These are phyloP conservation scores for Nesogale talazaci DNA, from an alignment of 2,113 vertebrate genomes.

Conservation along the genomic window DNA sequence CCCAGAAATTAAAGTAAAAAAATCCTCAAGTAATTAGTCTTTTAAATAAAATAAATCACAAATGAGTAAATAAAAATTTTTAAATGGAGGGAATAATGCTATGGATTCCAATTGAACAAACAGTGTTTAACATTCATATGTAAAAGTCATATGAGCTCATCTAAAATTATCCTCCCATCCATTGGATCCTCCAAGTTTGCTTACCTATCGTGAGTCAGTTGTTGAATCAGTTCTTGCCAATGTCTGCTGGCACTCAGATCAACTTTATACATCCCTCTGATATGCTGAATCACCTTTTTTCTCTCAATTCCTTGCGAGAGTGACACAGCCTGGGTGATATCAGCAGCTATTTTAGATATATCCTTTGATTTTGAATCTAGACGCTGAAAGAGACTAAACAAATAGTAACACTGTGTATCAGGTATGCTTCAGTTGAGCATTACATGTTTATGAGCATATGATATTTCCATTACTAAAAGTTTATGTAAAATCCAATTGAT, in stretches of 20 bases:
- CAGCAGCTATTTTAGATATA: slow-evolving; percentile 97
- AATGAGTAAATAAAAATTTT: slow-evolving; percentile 34
- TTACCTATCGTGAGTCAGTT: slow-evolving; percentile 95
- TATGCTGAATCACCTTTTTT: slow-evolving; percentile 98
- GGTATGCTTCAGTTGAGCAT: neutral
- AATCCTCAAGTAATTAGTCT: slow-evolving; percentile 16
- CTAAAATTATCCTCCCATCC: neutral
- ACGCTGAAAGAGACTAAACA: slow-evolving; percentile 94
- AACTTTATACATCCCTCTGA: slow-evolving; percentile 95
- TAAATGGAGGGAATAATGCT: neutral
- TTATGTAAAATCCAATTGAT: neutral
- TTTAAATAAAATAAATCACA: slow-evolving; percentile 25
- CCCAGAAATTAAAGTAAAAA: neutral
- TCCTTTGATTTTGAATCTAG: slow-evolving; percentile 96
- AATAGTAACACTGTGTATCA: neutral
- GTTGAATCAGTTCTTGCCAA: slow-evolving; percentile 98
- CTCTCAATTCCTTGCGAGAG: slow-evolving; percentile 97
- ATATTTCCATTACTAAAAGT: neutral
- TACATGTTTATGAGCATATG: neutral
- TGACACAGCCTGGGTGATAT: slow-evolving; percentile 97
- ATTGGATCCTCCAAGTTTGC: neutral
- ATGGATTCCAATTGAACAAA: neutral
- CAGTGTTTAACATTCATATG: neutral
- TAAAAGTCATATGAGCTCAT: neutral
- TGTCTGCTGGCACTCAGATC: slow-evolving; percentile 96